These are phyloP conservation scores for Malacoctenus gilli DNA, from an alignment of 2,797 vertebrate species.

Conservation along the genomic window DNA sequence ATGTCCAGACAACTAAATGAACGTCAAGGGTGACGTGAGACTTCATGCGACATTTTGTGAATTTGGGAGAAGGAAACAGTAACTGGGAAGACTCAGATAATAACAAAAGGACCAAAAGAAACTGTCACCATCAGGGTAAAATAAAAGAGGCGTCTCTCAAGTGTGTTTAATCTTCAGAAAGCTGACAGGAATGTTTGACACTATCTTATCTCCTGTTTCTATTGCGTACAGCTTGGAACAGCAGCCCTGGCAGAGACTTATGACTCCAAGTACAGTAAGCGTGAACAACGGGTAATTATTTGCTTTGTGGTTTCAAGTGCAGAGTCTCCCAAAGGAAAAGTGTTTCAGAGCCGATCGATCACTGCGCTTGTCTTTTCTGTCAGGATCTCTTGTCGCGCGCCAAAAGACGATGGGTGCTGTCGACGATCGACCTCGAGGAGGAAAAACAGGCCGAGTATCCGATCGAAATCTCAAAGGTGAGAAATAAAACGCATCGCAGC, in stretches of 20 bases:
- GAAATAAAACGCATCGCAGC: too few relatives aligned
- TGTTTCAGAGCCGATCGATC: background rate
- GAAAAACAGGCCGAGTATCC: constrained; percentile 72
- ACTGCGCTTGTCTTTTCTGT: too few relatives aligned
- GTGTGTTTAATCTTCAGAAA: too few relatives aligned
- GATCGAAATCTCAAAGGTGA: constrained; percentile 60
- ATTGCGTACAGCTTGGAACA: constrained; percentile 43
- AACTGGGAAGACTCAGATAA: too few relatives aligned
- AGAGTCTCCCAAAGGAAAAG: background rate
- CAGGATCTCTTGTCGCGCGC: constrained; percentile 75
- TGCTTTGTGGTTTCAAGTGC: too few relatives aligned
- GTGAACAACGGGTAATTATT: constrained; percentile 59
- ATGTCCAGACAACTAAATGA: too few relatives aligned
- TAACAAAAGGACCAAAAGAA: too few relatives aligned
- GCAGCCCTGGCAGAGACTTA: constrained; percentile 16
- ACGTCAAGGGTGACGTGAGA: too few relatives aligned
- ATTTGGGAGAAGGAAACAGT: too few relatives aligned
- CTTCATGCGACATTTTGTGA: too few relatives aligned
- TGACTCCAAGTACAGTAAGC: background rate
- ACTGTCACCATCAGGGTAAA: too few relatives aligned
- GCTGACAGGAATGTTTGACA: background rate
- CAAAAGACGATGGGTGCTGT: constrained; percentile 87
- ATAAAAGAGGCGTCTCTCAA: too few relatives aligned
- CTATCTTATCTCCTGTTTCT: background rate
- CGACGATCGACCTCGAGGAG: constrained; percentile 83